Evolutionary conservation across 2,113 vertebrate genomes (phyloP).

Genomic region (Semnopithecus entellus): DNA sequence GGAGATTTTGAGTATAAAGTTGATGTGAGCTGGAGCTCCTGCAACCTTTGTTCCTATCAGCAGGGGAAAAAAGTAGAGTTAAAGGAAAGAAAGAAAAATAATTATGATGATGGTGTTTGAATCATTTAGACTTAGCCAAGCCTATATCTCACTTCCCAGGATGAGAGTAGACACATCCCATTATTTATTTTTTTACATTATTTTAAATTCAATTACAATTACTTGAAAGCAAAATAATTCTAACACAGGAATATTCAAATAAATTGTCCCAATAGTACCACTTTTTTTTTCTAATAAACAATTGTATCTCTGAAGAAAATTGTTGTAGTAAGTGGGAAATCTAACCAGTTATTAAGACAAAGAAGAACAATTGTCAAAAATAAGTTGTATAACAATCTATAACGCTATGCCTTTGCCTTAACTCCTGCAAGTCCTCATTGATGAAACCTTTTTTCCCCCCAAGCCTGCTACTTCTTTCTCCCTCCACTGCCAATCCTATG

Average conservation of each 20-base stretch:
- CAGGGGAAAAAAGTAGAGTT: neutral
- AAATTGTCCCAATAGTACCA: neutral
- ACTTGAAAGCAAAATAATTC: neutral
- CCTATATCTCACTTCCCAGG: neutral
- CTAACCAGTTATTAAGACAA: neutral
- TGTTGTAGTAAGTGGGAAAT: neutral
- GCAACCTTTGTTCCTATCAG: neutral
- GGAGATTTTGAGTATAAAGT: neutral
- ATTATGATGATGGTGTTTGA: neutral
- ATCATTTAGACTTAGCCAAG: neutral
- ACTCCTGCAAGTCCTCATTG: neutral
- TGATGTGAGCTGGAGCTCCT: neutral
- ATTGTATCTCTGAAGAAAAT: neutral
- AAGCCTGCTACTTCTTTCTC: neutral
- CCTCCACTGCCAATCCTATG: neutral
- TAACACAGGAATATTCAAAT: neutral
- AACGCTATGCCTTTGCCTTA: neutral
- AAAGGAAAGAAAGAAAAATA: neutral
- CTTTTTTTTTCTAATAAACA: neutral
- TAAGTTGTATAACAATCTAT: neutral
- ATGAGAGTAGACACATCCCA: neutral
- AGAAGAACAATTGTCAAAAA: neutral
- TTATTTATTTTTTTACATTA: neutral
- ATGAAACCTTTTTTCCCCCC: neutral
- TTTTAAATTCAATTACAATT: neutral